Evolutionary conservation across 2,113 vertebrate species (phyloP).

Genomic region (Petromus typicus): DNA sequence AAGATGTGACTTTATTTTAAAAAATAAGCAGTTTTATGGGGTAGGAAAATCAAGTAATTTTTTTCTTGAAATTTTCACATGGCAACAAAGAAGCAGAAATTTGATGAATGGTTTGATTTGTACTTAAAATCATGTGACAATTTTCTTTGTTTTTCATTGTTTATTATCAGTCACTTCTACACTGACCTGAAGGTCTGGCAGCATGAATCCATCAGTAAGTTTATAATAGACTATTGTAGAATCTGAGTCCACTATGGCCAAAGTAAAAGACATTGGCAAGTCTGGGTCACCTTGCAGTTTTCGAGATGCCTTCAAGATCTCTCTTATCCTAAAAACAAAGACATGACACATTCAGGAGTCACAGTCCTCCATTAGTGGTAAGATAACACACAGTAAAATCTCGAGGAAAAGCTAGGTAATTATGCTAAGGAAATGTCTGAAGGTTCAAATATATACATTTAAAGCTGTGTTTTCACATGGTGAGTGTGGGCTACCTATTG

Average conservation of each 20-base stretch:
- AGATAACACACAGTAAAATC: not conserved
- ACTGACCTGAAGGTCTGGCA: constrained; percentile 92
- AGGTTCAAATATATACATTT: not conserved
- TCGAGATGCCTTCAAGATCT: constrained; percentile 85
- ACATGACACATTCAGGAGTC: constrained; percentile 54
- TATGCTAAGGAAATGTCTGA: not conserved
- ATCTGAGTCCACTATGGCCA: constrained; percentile 95
- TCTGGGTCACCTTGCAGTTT: constrained; percentile 74
- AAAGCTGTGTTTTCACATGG: not conserved
- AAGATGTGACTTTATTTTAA: constrained; percentile 13
- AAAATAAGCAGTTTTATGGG: constrained; percentile 6
- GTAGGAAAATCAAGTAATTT: not conserved
- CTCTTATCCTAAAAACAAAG: constrained; percentile 84
- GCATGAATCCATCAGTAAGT: constrained; percentile 94
- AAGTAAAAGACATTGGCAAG: constrained; percentile 84
- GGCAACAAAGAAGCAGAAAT: constrained; percentile 40
- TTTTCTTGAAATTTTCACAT: not conserved
- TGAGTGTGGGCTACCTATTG: not conserved
- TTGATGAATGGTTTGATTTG: constrained; percentile 23
- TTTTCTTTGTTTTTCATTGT: constrained; percentile 81
- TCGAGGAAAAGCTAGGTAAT: not conserved
- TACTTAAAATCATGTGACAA: constrained; percentile 68
- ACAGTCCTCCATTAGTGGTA: not conserved
- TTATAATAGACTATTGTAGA: constrained; percentile 97
- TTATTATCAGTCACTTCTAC: constrained; percentile 77